These are phyloP conservation scores for Arctopsyche grandis DNA, from an alignment of 1,140 invertebrate genomes.

Conservation along the genomic window DNA sequence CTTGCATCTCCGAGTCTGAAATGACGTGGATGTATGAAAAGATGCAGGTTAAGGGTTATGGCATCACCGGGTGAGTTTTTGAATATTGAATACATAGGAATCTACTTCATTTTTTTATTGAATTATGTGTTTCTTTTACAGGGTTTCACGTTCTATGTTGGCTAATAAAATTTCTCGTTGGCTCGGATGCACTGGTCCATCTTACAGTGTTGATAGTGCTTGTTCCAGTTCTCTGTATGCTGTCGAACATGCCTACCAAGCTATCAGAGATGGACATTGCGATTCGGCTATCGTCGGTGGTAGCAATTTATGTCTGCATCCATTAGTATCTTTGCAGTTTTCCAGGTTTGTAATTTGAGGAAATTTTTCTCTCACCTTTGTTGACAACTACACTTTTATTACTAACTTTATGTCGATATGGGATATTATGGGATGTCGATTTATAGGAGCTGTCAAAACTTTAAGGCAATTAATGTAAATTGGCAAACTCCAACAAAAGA, in stretches of 20 bases:
- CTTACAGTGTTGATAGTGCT: conserved; percentile 87
- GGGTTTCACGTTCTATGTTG: conserved; percentile 89
- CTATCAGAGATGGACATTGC: conserved; percentile 80
- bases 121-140: conserved; percentile 50
- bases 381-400: no score
- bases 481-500: no score
- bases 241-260: conserved; percentile 83
- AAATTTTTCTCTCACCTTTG: no score
- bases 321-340: conserved; percentile 86
- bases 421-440: no score
- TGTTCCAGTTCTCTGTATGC: conserved; percentile 92
- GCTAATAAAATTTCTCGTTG: conserved; percentile 87
- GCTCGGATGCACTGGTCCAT: conserved; percentile 77
- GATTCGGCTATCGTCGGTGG: conserved; percentile 89
- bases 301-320: conserved; percentile 85
- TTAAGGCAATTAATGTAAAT: no score
- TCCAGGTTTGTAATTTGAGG: conserved; percentile 65
- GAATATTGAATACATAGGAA: background rate
- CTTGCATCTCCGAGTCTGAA: conserved; percentile 82
- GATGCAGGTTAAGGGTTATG: conserved; percentile 69
- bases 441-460: no score
- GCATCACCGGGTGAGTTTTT: conserved; percentile 75
- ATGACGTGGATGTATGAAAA: conserved; percentile 77
- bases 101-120: background rate
- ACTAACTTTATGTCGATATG: no score